A percentile compares a stretch with the other conserved stretches of the same genome.
Evolutionary conservation across 2,888 invertebrate genomes (phyloP).

Genomic region (Drosophila lutescens): DNA sequence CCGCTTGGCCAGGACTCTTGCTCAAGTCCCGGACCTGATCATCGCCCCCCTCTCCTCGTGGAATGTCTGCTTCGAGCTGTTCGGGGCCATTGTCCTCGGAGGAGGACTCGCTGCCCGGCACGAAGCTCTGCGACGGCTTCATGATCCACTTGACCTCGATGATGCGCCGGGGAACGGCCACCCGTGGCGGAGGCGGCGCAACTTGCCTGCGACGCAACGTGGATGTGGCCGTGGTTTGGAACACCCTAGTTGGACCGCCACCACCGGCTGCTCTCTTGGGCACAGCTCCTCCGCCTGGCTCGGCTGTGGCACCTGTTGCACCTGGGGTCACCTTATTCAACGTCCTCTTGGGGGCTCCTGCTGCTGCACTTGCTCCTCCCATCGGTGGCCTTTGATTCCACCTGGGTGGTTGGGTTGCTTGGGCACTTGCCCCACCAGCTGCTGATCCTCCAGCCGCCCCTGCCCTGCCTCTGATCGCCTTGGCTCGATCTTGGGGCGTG

Average conservation of each 20-base stretch:
- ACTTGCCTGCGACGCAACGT: neutral
- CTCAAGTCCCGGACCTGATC: too few relatives aligned
- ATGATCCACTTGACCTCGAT: slow-evolving; percentile 53
- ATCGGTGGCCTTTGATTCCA: neutral
- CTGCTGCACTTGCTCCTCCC: neutral
- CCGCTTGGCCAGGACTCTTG: too few relatives aligned
- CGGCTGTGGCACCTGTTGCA: too few relatives aligned
- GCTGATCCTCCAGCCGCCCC: neutral
- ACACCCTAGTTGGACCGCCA: neutral
- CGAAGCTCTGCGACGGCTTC: slow-evolving; percentile 42
- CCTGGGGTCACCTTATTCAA: neutral
- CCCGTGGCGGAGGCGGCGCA: neutral
- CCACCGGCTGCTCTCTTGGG: slow-evolving; percentile 2
- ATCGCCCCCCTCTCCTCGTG: neutral
- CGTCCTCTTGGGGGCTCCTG: neutral
- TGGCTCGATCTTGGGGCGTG: neutral
- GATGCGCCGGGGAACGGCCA: neutral
- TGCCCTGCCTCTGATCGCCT: neutral
- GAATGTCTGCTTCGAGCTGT: neutral
- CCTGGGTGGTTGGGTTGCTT: neutral
- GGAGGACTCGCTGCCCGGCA: slow-evolving; percentile 50
- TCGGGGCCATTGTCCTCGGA: slow-evolving; percentile 19
- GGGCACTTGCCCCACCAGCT: too few relatives aligned
- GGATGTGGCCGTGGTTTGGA: neutral
- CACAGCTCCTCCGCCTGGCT: too few relatives aligned